Percentiles rank a stretch among this genome's conserved stretches.
Conservation (phyloP, 2,113 vertebrate genomes). For the Dipodomys spectabilis region DNA sequence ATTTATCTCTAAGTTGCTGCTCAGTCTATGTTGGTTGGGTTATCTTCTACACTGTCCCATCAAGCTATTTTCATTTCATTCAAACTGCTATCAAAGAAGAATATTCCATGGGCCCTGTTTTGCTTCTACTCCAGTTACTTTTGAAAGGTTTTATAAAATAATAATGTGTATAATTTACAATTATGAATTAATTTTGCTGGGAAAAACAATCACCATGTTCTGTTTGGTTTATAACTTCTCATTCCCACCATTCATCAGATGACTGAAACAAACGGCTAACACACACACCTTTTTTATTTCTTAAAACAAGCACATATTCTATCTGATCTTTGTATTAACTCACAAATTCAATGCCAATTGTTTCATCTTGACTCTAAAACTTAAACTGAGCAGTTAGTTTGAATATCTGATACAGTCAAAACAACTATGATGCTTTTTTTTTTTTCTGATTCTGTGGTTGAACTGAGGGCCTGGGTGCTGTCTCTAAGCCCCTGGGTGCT, state of each 20-base stretch:
- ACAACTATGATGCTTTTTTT: not conserved
- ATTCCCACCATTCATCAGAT: not conserved
- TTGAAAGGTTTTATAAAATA: slow-evolving; percentile 49
- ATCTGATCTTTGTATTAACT: not conserved
- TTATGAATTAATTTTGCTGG: slow-evolving; percentile 21
- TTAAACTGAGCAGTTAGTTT: not conserved
- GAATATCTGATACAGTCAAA: not conserved
- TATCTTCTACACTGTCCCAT: not conserved
- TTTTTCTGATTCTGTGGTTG: not conserved
- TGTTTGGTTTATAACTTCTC: slow-evolving; percentile 26
- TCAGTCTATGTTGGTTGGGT: not conserved
- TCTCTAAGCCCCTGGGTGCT: no score
- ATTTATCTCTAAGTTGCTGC: not conserved
- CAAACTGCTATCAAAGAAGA: slow-evolving; percentile 41
- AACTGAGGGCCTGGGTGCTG: no score
- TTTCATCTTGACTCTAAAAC: slow-evolving; percentile 31
- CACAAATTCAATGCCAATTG: not conserved
- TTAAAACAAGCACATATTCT: not conserved
- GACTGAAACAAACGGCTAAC: not conserved
- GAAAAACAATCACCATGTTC: not conserved
- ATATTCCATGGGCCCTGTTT: not conserved
- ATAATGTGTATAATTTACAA: slow-evolving; percentile 6
- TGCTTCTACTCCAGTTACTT: slow-evolving; percentile 9
- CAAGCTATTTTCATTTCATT: not conserved
- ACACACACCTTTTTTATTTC: not conserved